These are phyloP conservation scores for Platyura marginata DNA, from an alignment of 1,140 invertebrate genomes.

Conservation along the genomic window DNA sequence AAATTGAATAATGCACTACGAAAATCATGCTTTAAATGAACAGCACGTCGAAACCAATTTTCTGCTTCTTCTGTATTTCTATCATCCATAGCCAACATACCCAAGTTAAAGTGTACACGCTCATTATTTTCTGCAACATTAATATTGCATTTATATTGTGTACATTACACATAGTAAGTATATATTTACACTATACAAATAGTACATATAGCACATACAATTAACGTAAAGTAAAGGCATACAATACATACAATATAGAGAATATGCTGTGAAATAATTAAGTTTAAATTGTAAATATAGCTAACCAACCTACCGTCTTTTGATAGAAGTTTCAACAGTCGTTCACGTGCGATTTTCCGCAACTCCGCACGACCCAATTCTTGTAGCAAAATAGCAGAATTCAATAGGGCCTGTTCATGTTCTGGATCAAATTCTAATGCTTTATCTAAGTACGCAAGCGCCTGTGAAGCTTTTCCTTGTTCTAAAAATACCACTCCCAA, in stretches of 20 bases:
- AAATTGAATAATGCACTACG: slow-evolving; percentile 88
- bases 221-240: too few species aligned
- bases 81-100: slow-evolving; percentile 93
- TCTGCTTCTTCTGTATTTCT: slow-evolving; percentile 72
- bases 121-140: slow-evolving; percentile 51
- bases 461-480: slow-evolving; percentile 77
- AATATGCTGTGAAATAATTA: too few species aligned
- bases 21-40: slow-evolving; percentile 70
- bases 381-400: slow-evolving; percentile 88
- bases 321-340: slow-evolving; percentile 61
- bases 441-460: slow-evolving; percentile 80
- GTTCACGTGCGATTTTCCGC: slow-evolving; percentile 54
- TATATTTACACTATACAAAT: not conserved
- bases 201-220: not conserved
- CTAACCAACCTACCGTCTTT: slow-evolving; percentile 34
- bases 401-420: slow-evolving; percentile 84
- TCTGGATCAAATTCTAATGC: slow-evolving; percentile 85
- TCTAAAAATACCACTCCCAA: slow-evolving; percentile 87
- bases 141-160: not conserved
- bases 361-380: slow-evolving; percentile 64
- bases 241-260: too few species aligned
- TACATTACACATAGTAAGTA: not conserved
- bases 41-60: slow-evolving; percentile 70
- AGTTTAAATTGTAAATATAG: too few species aligned
- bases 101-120: slow-evolving; percentile 83